Base-by-base conservation (phyloP, 2,797 vertebrate genomes). In the Aplochiton taeniatus region DNA sequence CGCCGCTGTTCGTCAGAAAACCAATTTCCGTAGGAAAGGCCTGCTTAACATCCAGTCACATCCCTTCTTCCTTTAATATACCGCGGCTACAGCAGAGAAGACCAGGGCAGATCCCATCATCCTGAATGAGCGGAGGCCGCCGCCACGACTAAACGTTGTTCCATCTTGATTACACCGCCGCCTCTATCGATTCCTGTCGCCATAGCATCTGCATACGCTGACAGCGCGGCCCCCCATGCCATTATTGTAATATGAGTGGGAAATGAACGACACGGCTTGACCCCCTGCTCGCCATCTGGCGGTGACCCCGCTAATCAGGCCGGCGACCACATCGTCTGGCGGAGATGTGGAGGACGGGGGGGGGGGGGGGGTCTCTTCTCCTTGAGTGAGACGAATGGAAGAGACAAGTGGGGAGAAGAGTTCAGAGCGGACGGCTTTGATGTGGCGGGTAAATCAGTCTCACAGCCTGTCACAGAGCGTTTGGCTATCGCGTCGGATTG, bases 111-210 rank as follows among this genome's bases (percentile, higher is more conserved):
- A 49, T 2, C 11, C 59, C 62, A 51, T 57, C 61, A 63, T 56
- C 58, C 20, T n/a, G 0, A 57, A 48, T 57, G 64, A 66, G 54
- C 11, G 52, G 0, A 20, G 67, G 63, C 70, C 63, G 53, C 19
- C 7, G 51, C 62, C 60, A 13, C 63, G 61, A 75, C 71, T 71
- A 74, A 77, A 72, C 58, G 58, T 19, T 61, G 43, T 59, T 58
- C 76, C 59, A 67, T 74, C 57, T 72, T 66, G 65, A 77, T 82
- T 67, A 69, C 6, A 72, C 65, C 42, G 19, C 43, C 0, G 65
- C 31, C 56, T 31, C 3, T 53, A 70, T 71, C 67, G 68, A 85
- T 80, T 77, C 65, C 64, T 72, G 73, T 69, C 73, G 9, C 71
- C 68, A 70, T 42, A n/a, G n/a, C 9, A 80, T 79, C 83, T 80